Percentiles rank a stretch among this genome's conserved stretches.
Conservation (phyloP, 2,797 vertebrate species). For the Oryzias dopingdopingensis region DNA sequence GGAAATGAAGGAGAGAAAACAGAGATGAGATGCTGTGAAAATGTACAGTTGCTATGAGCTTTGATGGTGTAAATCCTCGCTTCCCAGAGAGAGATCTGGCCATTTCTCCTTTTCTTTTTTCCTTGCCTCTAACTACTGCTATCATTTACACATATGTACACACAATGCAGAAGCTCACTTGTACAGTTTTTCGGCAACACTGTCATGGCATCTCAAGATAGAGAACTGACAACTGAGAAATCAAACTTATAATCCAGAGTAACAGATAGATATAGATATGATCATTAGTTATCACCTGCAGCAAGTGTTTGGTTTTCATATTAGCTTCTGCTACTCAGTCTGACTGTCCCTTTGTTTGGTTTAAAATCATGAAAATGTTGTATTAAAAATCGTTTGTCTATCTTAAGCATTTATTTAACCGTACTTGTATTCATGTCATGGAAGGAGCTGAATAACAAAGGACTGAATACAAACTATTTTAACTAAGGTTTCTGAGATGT, state of each 20-base stretch:
- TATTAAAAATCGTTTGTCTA: no score
- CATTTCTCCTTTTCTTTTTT: conserved; percentile 4
- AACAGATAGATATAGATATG: no score
- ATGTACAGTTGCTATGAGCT: conserved; percentile 47
- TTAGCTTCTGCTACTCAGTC: no score
- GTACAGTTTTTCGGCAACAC: conserved; percentile 13
- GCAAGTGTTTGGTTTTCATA: no score
- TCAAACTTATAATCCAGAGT: conserved; percentile 1
- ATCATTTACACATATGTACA: conserved; percentile 21
- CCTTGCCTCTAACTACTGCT: conserved; percentile 13
- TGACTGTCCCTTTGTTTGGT: no score
- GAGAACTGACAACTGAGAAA: conserved; percentile 11
- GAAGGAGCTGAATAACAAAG: no score
- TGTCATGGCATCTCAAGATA: conserved; percentile 26
- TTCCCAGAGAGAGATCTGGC: conserved; percentile 44
- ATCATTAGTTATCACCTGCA: no score
- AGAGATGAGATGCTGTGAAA: conserved; percentile 59
- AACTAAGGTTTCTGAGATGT: no score
- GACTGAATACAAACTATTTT: no score
- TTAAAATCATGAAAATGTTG: no score
- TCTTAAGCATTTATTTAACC: no score
- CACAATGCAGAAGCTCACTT: conserved; percentile 33
- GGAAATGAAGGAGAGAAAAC: conserved; percentile 34
- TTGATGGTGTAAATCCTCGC: conserved; percentile 58
- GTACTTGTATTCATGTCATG: no score